phyloP scores from a whole-genome alignment of 2,113 vertebrate genomes.

The Hippocampus comes region DNA sequence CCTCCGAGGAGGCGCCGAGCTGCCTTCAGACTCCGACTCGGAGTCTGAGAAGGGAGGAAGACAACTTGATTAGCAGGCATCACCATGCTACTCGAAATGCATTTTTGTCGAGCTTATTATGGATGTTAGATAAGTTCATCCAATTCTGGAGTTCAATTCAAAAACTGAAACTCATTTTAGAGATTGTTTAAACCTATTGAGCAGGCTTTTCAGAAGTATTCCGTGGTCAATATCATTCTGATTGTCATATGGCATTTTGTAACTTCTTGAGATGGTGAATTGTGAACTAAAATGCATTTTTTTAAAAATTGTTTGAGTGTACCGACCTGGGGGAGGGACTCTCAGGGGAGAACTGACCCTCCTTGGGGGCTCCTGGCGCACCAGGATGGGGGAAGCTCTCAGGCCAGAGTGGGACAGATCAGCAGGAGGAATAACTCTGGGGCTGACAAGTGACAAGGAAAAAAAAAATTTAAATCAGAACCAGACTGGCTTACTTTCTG shows the following conservation, averaged over 20 bases:
- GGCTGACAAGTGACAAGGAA: neutral
- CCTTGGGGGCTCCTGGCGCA: slow-evolving; percentile 54
- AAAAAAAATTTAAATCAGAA: neutral
- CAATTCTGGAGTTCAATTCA: too few relatives aligned
- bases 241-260: too few relatives aligned
- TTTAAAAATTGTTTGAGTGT: neutral
- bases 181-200: too few relatives aligned
- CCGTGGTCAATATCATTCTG: too few relatives aligned
- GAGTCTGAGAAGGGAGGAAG: slow-evolving; percentile 54
- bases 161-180: too few relatives aligned
- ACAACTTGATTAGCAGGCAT: neutral
- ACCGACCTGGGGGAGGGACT: slow-evolving; percentile 61
- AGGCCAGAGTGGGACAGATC: slow-evolving; percentile 48
- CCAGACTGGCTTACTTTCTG: neutral
- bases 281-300: too few relatives aligned
- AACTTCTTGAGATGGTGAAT: too few relatives aligned
- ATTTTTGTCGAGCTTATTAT: neutral
- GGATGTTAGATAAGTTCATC: too few relatives aligned
- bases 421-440: slow-evolving; percentile 70
- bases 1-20: slow-evolving; percentile 53
- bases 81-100: neutral
- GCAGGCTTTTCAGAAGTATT: too few relatives aligned
- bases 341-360: slow-evolving; percentile 64
- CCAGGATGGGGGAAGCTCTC: slow-evolving; percentile 48
- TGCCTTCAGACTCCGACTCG: slow-evolving; percentile 70